Evolutionary conservation across 2,888 invertebrate genomes (phyloP).

Genomic region (Ceramica pisi): DNA sequence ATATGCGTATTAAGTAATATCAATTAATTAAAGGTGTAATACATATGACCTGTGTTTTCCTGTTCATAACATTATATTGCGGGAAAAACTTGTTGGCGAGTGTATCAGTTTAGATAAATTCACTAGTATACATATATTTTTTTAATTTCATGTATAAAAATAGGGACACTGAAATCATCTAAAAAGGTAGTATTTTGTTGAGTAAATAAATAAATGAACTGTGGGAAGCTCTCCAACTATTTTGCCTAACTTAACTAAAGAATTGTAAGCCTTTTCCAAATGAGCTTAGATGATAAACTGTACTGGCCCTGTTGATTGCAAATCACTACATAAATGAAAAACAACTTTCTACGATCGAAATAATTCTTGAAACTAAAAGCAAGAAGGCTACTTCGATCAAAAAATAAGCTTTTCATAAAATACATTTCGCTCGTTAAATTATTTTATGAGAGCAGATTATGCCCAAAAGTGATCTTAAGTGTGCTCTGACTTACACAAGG

Average conservation of each 20-base stretch:
- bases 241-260: no score
- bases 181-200: no score
- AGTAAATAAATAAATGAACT: no score
- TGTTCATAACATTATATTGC: neutral
- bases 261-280: no score
- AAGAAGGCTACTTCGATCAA: neutral
- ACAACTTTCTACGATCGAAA: neutral
- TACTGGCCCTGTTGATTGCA: no score
- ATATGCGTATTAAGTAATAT: constrained; percentile 13
- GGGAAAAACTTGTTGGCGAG: neutral
- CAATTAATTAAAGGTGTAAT: constrained; percentile 36
- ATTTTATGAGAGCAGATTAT: neutral
- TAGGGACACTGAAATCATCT: neutral
- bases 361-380: neutral
- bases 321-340: no score
- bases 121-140: neutral
- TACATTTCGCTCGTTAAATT: neutral
- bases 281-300: no score
- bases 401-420: neutral
- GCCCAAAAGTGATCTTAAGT: neutral
- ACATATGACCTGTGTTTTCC: constrained; percentile 1
- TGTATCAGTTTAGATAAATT: neutral
- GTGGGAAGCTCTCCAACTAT: no score
- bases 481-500: no score
- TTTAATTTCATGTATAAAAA: neutral